These are phyloP conservation scores for Cirrhinus mrigala DNA, from an alignment of 2,797 vertebrate species.

Conservation along the genomic window DNA sequence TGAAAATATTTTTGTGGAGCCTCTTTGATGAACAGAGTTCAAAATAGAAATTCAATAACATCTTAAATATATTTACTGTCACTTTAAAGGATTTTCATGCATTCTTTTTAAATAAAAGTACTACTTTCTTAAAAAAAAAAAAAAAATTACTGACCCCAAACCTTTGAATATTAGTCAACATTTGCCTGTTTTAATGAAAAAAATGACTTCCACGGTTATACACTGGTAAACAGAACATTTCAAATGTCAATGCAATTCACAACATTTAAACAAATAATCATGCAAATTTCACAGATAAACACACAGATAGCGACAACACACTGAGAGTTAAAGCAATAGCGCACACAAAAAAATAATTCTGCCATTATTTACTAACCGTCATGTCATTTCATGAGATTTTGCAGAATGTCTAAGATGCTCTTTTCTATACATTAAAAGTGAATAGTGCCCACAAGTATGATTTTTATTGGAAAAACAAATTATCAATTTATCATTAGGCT, in stretches of 20 bases:
- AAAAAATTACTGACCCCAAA: not conserved
- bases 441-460: not conserved
- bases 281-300: constrained; percentile 37
- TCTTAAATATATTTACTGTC: not conserved
- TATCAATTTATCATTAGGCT: not conserved
- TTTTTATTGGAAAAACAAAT: not conserved
- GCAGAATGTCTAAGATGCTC: not conserved
- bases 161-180: not conserved
- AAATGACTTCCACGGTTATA: not conserved
- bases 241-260: constrained; percentile 17
- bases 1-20: too few relatives aligned
- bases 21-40: too few relatives aligned
- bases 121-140: not conserved
- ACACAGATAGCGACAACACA: constrained; percentile 27
- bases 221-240: not conserved
- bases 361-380: not conserved
- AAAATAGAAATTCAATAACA: not conserved
- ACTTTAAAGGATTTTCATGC: not conserved
- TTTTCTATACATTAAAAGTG: not conserved
- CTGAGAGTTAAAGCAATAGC: constrained; percentile 10
- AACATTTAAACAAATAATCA: constrained; percentile 34
- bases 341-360: constrained; percentile 22
- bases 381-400: not conserved
- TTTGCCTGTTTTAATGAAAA: not conserved
- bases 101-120: not conserved